A percentile compares a stretch with the other conserved stretches of the same genome.
phyloP scores from a whole-genome alignment of 2,888 invertebrate species.

The Hydrotaea cyrtoneurina region DNA sequence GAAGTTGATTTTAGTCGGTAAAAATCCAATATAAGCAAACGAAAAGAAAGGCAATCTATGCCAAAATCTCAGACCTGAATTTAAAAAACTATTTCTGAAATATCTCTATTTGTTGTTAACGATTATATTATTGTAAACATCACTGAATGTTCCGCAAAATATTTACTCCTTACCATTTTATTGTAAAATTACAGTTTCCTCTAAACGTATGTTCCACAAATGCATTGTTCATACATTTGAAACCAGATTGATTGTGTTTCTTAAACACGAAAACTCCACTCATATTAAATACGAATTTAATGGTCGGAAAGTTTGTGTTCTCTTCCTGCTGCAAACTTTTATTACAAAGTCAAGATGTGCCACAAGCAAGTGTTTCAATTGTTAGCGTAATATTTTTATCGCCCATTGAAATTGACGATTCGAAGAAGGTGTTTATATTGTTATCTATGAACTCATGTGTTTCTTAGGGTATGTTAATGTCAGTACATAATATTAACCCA shows the following conservation, averaged over 20 bases:
- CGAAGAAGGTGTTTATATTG: slow-evolving; percentile 17
- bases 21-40: too few relatives aligned
- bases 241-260: slow-evolving; percentile 15
- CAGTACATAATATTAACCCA: slow-evolving; percentile 12
- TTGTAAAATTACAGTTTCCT: too few relatives aligned
- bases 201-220: too few relatives aligned
- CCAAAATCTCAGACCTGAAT: too few relatives aligned
- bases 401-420: slow-evolving; percentile 17
- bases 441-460: slow-evolving; percentile 16
- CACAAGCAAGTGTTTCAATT: slow-evolving; percentile 5
- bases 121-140: too few relatives aligned
- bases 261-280: background rate
- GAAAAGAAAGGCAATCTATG: too few relatives aligned
- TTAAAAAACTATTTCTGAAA: too few relatives aligned
- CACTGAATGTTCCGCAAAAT: too few relatives aligned
- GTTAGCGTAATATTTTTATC: slow-evolving; percentile 22
- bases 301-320: background rate
- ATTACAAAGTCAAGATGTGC: background rate
- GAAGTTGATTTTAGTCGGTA: too few relatives aligned
- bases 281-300: slow-evolving; percentile 16
- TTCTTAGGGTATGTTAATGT: background rate
- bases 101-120: too few relatives aligned
- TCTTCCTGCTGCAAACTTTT: slow-evolving; percentile 7
- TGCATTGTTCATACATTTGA: too few relatives aligned
- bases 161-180: too few relatives aligned